Base-by-base conservation (phyloP, 2,113 vertebrate species). In the Porphyrio hochstetteri region DNA sequence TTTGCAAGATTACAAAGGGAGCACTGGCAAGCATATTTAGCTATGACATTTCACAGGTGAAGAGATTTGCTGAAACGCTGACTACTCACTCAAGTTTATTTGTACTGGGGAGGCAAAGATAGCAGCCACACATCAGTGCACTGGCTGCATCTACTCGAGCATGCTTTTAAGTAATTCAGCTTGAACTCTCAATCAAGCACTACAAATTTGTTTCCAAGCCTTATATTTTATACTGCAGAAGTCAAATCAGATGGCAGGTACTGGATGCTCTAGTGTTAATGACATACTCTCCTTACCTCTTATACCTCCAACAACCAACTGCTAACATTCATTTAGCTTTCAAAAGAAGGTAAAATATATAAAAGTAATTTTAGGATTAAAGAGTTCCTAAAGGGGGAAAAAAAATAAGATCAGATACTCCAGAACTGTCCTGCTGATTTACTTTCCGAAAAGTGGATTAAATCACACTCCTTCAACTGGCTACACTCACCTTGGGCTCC, bases 21-120 rank as follows among this genome's bases (percentile, higher is more conserved):
- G 27, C 52, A 88, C 52, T 53, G 31, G 70, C 70, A 82, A 88
- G 71, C 81, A 67, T 75, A 48, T 93, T 82, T 86, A 91, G 84
- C 76, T 82, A 27, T 82, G 42, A 80, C 67, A 86, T 93, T 96
- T 94, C 77, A 94, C 81, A 82, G 63, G 80, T 82, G 57, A 88
- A 79, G 71, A 86, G 76, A 82, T 91, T 71, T 93, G 65, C 71
- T 67, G 46, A 79, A 94, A 82, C 44, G 53, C 76, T 82, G 84
- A 86, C 84, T 88, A 11, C 76, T 90, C 65, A 27, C 38, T 70
- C 61, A 82, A 52, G 56, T 91, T 93, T 88, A 56, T 48, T 48
- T 48, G 48, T 48, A 48, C 48, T 48, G 48, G 21, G 20, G 48
- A 48, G 48, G 48, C 48, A 48, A 23, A 48, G 48, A 48, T 48